Evolutionary conservation across 2,888 invertebrate species (phyloP), one percentile per base, ranked within the genome.

Genomic region (Clitarchus hookeri): DNA sequence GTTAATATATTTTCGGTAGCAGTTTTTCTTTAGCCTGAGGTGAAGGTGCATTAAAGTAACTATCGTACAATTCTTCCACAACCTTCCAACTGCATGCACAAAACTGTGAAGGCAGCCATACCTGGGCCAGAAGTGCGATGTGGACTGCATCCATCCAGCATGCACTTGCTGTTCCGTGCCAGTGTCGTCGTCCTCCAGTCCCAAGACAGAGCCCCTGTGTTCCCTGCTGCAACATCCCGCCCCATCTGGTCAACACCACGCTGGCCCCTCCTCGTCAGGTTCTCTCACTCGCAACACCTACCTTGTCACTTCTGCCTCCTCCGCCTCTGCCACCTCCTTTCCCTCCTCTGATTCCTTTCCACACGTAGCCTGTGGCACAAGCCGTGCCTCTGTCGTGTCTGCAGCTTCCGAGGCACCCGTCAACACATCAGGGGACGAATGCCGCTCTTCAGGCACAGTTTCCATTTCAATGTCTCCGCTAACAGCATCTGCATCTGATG

Each of bases 161-260:
- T 8, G 19, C 3, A 19, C 19, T 12, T 19, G n/a, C 65, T 65
- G 65, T n/a, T 16, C 23, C 2, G 65, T n/a, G 19, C 23, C 65
- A 9, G 65, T 19, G 65, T 65, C 2, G n/a, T 65, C 65, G 8
- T 19, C 65, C n/a, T 65, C 65, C 65, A 65, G 65, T 19, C 65
- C 65, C 65, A 65, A 19, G 23, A 65, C n/a, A 2, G 65, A 65
- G 65, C 65, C 65, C n/a, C 65, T 19, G n/a, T 65, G 65, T 19
- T 65, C 65, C 65, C 65, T 65, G 65, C 65, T 65, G 65, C 65
- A 65, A 65, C 65, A 65, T n/a, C 23, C 65, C 19, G 65, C 65
- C 36, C 65, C 11, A n/a, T 23, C 19, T n/a, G 65, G 19, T 65
- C 65, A 65, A n/a, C 65, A 65, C 65, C 65, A n/a, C 65, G 23